Evolutionary conservation across 2,888 invertebrate species (phyloP).

Genomic region (Monopis laevigella): DNA sequence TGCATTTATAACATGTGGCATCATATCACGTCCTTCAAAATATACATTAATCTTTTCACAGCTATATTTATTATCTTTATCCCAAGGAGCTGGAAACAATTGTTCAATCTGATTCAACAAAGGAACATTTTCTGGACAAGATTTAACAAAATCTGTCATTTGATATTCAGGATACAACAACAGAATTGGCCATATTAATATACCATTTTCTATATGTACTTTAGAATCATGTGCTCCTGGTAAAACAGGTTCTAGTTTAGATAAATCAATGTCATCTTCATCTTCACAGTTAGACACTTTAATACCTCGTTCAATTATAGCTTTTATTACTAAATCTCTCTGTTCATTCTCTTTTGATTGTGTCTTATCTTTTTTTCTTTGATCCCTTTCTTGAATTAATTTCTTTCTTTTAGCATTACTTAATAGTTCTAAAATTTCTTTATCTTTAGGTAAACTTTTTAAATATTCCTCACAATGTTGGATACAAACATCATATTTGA

Average conservation of each 20-base stretch:
- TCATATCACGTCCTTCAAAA: slow-evolving; percentile 74
- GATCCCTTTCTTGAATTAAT: slow-evolving; percentile 59
- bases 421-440: slow-evolving; percentile 43
- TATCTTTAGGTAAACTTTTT: slow-evolving; percentile 61
- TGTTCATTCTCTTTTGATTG: slow-evolving; percentile 48
- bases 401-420: slow-evolving; percentile 56
- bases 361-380: slow-evolving; percentile 55
- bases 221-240: slow-evolving; percentile 71
- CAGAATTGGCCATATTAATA: slow-evolving; percentile 86
- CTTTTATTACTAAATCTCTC: slow-evolving; percentile 41
- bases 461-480: slow-evolving; percentile 77
- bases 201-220: slow-evolving; percentile 70
- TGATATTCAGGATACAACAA: slow-evolving; percentile 90
- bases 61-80: slow-evolving; percentile 71
- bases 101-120: slow-evolving; percentile 56
- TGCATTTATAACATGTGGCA: slow-evolving; percentile 67
- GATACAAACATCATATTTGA: slow-evolving; percentile 75
- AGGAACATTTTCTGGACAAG: slow-evolving; percentile 77
- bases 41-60: slow-evolving; percentile 72
- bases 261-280: slow-evolving; percentile 52
- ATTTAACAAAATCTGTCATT: slow-evolving; percentile 87
- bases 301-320: slow-evolving; percentile 54
- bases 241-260: slow-evolving; percentile 70
- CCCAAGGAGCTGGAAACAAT: slow-evolving; percentile 80
- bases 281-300: slow-evolving; percentile 63